Conservation (phyloP, 2,797 vertebrate genomes). For the Pogoniulus pusillus region DNA sequence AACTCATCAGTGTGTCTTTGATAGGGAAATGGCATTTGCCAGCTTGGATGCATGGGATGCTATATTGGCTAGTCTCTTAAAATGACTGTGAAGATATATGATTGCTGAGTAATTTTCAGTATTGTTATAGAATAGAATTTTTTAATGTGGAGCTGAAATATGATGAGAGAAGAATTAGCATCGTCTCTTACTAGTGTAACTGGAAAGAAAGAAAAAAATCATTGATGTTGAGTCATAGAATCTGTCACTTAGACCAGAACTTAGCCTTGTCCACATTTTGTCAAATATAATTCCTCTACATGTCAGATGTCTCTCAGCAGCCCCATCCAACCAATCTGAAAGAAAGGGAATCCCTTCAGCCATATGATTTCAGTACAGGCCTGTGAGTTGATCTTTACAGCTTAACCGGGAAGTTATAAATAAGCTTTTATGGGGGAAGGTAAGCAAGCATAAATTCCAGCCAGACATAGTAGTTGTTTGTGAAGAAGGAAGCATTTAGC, state of each 20-base stretch:
- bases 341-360: not conserved
- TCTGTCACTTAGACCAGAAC: not conserved
- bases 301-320: not conserved
- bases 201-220: not conserved
- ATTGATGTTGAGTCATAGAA: not conserved
- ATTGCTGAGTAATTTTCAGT: not conserved
- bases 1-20: not conserved
- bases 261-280: not conserved
- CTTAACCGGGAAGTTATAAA: not conserved
- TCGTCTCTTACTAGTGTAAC: not conserved
- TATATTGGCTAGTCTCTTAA: not conserved
- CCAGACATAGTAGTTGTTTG: not conserved
- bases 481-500: not conserved
- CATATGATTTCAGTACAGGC: not conserved
- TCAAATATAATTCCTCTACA: not conserved
- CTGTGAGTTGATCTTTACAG: not conserved
- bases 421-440: not conserved
- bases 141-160: not conserved
- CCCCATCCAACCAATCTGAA: not conserved
- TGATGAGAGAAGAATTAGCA: not conserved
- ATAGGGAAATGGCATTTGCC: not conserved
- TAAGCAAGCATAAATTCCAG: not conserved
- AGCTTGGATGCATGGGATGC: not conserved
- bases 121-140: not conserved
- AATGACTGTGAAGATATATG: not conserved